Conservation (phyloP, 2,113 vertebrate species). For the Grammomys surdaster region DNA sequence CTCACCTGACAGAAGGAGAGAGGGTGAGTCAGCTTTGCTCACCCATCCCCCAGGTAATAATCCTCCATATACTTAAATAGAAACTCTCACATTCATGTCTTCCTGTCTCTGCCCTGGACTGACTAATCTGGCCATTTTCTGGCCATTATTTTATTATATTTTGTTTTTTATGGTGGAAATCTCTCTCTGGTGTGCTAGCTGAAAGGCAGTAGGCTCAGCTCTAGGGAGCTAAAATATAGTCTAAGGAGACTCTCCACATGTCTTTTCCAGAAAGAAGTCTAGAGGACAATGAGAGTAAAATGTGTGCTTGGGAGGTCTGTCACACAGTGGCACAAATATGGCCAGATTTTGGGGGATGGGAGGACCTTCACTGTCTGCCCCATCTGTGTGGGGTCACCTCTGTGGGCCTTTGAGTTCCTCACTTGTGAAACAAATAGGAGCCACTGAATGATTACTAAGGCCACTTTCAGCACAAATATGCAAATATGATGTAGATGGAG, state of each 20-base stretch:
- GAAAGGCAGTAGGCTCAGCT: neutral
- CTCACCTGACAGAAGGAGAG: neutral
- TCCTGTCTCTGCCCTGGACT: neutral
- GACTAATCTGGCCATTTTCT: neutral
- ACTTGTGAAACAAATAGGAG: neutral
- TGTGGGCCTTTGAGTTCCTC: neutral
- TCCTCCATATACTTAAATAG: neutral
- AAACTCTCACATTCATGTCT: neutral
- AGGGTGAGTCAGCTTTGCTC: neutral
- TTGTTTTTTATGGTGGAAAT: neutral
- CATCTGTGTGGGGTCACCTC: neutral
- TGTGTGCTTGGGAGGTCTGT: accelerated
- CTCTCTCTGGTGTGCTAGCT: neutral
- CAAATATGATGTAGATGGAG: neutral
- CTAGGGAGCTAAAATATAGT: neutral
- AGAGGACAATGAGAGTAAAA: neutral
- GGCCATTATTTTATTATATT: neutral
- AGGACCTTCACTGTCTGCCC: neutral
- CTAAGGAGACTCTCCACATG: neutral
- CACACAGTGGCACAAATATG: neutral
- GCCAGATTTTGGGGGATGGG: neutral
- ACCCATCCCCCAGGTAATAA: neutral
- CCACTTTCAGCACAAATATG: neutral
- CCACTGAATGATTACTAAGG: neutral
- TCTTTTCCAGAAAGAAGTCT: neutral